Evolutionary conservation across 2,797 vertebrate species (phyloP), one percentile per base, ranked within the genome.

Genomic region (Karalla daura): DNA sequence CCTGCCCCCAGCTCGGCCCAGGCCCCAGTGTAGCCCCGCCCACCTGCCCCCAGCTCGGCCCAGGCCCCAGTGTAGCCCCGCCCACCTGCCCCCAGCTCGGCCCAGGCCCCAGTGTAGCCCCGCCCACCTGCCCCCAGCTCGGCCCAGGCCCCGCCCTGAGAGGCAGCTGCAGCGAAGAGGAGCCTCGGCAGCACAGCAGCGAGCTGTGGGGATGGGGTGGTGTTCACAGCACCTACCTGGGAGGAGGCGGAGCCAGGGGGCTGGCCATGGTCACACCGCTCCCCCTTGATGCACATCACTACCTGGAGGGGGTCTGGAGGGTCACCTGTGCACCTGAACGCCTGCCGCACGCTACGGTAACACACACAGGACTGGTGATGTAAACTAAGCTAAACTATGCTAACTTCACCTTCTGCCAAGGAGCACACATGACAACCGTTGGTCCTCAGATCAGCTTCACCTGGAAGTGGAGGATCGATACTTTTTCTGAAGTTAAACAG

Each of bases 271-370:
- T 97, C 67, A 96, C 94, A 39, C 96, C 96, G 0, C 94, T 96
- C 71, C 95, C 95, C 17, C 91, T 95, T 70, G 94, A 94, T 14
- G 89, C 95, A 36, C 95, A 95, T 71, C 94, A 95, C 70, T 94
- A 95, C 86, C 92, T 97, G 1, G 96, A 97, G 82, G 96, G 97
- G 15, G 90, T 96, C 86, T 98, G 96, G 96, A 95, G 93, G 33
- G 94, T 97, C 62, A 94, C 95, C 2, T 91, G 93, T 80, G 91
- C 91, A 85, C 76, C 92, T 89, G 88, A 93, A 90, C 89, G 89
- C 85, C 80, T n/a, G 10, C 81, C 23, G 12, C 60, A 49, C 1
- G 0, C 54, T 18, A 76, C 25, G 81, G 90, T 93, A 47, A 84
- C n/a, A n/a, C n/a, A n/a, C n/a, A 85, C 23, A 10, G 4, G 1